Base-by-base conservation (phyloP, 2,888 invertebrate species). In the Diplazon laetatorius region DNA sequence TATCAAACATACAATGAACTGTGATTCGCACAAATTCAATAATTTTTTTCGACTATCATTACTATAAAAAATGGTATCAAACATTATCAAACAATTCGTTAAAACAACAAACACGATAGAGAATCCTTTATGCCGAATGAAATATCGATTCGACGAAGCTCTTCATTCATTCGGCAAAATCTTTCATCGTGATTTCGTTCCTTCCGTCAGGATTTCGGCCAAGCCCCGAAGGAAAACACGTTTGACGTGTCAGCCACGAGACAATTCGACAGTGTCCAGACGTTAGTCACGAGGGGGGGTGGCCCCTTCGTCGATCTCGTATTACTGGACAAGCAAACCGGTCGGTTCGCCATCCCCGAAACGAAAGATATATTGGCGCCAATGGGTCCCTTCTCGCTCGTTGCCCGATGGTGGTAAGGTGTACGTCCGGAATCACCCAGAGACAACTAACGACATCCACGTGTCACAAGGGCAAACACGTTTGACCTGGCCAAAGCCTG, bases 241-340 rank as follows among this genome's bases (percentile, higher is more conserved):
- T 39, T 18, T 9, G 9, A 25, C 18, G n/a, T 55, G n/a, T 25
- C 10, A 14, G 60, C 60, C 68, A 72, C 71, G 48, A 42, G 68
- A 68, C n/a, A 18, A 42, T 66, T 75, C 57, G 71, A 57, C 70
- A 44, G 37, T 35, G 66, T 44, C 60, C 62, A 46, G 59, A 52
- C 59, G 62, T 48, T n/a, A 57, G 22, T 37, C 42, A 57, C 52
- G 59, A 55, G 60, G 69, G 73, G 52, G 42, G 62, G 60, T n/a
- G n/a, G n/a, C n/a, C n/a, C n/a, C n/a, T n/a, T n/a, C 57, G 14
- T 46, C 62, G 37, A 76, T 79, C 78, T 79, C 76, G 63, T 50
- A 72, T 79, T 79, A 79, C 78, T 76, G 25, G 63, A 72, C 76
- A 76, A 76, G 78, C 71, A 79, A 55, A 76, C 71, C 57, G n/a